Evolutionary conservation across 37 sponge, comb jelly and placozoan species (phyloP), one percentile per base, ranked within the genome.

Genomic region (Theonella swinhoei): DNA sequence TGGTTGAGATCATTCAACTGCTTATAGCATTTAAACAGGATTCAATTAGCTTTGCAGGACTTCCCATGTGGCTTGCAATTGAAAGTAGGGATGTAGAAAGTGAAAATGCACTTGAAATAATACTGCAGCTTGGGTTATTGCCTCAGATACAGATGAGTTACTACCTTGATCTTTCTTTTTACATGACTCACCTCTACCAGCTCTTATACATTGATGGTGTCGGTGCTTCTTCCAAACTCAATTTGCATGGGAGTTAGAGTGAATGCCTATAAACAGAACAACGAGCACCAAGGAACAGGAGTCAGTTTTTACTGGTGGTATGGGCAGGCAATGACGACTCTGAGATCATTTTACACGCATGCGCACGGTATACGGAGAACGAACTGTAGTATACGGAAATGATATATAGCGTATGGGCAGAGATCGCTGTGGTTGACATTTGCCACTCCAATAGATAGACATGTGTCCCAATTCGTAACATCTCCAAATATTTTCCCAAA

Each of bases 1-100:
- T 76, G 42, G 30, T 28, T 76, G n/a, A 76, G 60, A 4, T 76
- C 77, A n/a, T 20, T 25, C n/a, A 76, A 33, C 60, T 76, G 77
- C 42, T 76, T 42, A 33, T 76, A 76, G 30, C 60, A 76, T 54
- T 76, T 24, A 62, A 58, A 14, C 77, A 31, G 19, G 62, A 36
- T n/a, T 72, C 74, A 38, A 34, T 72, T 19, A 29, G 68, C 23
- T 67, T 67, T n/a, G 68, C 68, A n/a, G 68, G 68, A 67, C 68
- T 67, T 67, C 20, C 20, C 17, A 20, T 20, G 14, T 68, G 69
- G 30, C 69, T n/a, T n/a, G n/a, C n/a, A n/a, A n/a, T 68, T 59
- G 61, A 20, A 22, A 20, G 20, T 9, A 30, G 31, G 9, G 74
- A 31, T 7, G 22, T 14, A 33, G 9, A 4, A 33, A 20, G 7